phyloP scores from a whole-genome alignment of 2,797 vertebrate species.

The Peromyscus nudipes region DNA sequence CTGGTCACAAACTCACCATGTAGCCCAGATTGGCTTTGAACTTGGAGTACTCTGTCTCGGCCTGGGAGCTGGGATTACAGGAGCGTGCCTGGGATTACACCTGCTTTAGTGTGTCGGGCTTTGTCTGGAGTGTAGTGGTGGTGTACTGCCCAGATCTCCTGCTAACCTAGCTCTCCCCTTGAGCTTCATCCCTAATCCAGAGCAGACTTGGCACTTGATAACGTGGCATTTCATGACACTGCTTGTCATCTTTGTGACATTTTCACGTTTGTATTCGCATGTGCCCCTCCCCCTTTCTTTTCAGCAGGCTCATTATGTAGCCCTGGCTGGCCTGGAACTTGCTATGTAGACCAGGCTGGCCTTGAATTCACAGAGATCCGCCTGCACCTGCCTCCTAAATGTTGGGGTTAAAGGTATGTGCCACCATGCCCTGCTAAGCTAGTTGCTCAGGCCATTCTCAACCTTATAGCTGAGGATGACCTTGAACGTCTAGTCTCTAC shows the following conservation, averaged over 20 bases:
- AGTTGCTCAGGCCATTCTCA: neutral
- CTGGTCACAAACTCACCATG: neutral
- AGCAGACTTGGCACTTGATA: neutral
- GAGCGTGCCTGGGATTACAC: neutral
- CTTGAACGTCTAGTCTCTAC: neutral
- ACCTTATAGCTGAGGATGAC: neutral
- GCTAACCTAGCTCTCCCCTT: neutral
- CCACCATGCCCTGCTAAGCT: neutral
- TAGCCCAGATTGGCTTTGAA: neutral
- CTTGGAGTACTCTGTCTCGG: neutral
- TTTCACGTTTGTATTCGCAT: conserved; percentile 12
- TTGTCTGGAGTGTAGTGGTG: neutral
- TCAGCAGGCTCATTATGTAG: neutral
- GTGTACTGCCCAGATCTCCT: neutral
- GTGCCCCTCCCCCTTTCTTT: neutral
- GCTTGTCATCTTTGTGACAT: conserved; percentile 40
- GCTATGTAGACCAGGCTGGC: neutral
- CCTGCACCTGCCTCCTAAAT: neutral
- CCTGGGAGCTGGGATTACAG: neutral
- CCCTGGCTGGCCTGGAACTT: neutral
- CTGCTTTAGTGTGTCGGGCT: neutral
- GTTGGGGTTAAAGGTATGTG: neutral
- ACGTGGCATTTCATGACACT: neutral
- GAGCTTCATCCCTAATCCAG: neutral
- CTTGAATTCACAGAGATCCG: neutral